Evolutionary conservation across 2,888 invertebrate species (phyloP).

Genomic region (Ophion ellenae): DNA sequence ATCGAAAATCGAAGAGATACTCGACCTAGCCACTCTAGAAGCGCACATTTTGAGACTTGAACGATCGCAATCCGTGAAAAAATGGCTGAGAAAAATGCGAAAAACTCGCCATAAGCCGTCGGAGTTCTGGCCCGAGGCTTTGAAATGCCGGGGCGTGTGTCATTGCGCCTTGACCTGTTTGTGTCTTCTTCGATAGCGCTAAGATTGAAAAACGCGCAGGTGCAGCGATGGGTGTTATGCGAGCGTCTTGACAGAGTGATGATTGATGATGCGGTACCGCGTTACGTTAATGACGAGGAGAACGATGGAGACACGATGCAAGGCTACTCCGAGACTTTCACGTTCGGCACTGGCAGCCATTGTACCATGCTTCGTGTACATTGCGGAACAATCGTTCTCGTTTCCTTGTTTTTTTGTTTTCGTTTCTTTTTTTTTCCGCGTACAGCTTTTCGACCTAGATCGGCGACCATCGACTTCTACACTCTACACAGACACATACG

Average conservation of each 20-base stretch:
- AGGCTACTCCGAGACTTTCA: conserved; percentile 54
- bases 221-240: conserved; percentile 37
- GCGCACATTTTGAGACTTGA: background rate
- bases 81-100: background rate
- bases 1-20: background rate
- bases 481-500: conserved; percentile 37
- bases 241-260: conserved; percentile 41
- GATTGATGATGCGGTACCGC: conserved; percentile 21
- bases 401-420: background rate
- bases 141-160: background rate
- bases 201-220: background rate
- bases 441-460: conserved; percentile 26
- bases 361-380: conserved; percentile 20
- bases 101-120: no score
- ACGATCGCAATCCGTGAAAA: background rate
- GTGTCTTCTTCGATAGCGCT: background rate
- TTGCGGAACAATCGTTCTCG: conserved; percentile 14
- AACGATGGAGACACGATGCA: conserved; percentile 54
- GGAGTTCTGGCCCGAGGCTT: background rate
- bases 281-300: conserved; percentile 32
- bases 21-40: background rate
- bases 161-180: background rate
- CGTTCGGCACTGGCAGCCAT: conserved; percentile 31
- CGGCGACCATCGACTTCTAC: conserved; percentile 57
- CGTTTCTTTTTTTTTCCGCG: background rate